Evolutionary conservation across 2,888 invertebrate genomes (phyloP).

Genomic region (Drosophila setosimentum): DNA sequence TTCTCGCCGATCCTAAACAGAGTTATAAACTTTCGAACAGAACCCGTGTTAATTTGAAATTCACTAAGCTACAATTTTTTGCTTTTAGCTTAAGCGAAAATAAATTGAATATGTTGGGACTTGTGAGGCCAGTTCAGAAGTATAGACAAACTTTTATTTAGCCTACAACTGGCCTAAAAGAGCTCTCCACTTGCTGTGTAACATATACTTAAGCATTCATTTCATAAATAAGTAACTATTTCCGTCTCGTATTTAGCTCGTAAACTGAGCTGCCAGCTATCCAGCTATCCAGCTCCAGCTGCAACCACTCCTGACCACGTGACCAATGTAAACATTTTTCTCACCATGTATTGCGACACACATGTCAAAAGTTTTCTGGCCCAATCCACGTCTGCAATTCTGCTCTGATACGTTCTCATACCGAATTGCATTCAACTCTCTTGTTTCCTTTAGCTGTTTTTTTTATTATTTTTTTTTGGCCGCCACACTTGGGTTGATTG

Average conservation of each 20-base stretch:
- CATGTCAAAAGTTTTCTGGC: constrained; percentile 29
- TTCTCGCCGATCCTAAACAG: neutral
- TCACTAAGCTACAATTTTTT: neutral
- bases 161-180: neutral
- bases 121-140: neutral
- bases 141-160: neutral
- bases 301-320: constrained; percentile 47
- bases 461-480: constrained; percentile 22
- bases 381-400: constrained; percentile 45
- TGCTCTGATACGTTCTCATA: constrained; percentile 31
- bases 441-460: constrained; percentile 10
- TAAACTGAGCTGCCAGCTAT: constrained; percentile 6
- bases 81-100: neutral
- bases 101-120: neutral
- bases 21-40: neutral
- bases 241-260: constrained; percentile 29
- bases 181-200: neutral
- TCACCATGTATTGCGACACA: constrained; percentile 54
- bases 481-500: constrained; percentile 36
- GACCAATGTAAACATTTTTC: constrained; percentile 54
- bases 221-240: constrained; percentile 48
- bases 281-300: neutral
- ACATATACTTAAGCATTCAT: constrained; percentile 14
- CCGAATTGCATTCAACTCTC: constrained; percentile 28
- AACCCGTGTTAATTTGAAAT: neutral